Evolutionary conservation across 2,113 vertebrate species (phyloP), one percentile per base, ranked within the genome.

Genomic region (Nothoprocta pentlandii): DNA sequence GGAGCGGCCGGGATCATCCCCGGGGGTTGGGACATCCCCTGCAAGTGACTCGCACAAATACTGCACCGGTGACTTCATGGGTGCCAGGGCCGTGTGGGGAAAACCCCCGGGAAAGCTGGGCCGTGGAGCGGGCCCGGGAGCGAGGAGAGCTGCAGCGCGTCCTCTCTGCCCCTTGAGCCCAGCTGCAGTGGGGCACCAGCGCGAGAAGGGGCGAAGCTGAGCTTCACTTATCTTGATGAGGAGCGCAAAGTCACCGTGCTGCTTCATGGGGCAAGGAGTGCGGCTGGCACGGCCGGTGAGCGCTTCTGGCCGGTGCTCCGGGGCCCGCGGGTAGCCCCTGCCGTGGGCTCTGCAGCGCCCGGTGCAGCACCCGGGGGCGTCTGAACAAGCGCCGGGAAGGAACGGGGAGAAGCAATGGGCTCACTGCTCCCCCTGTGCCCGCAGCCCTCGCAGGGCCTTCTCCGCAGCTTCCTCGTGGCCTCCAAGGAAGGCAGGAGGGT

Each of bases 391-490:
- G 3, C 21, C 68, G 28, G 59, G 53, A n/a, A 85, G 70, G 81
- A 91, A 87, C 36, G 36, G 39, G 3, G 39, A 68, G 53, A 32
- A 80, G 53, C 75, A 14, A 53, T 0, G 14, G 54, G 20, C 25
- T 36, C 82, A 42, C 58, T 0, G 0, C n/a, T 9, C 0, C 19
- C 20, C 42, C 4, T 39, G 32, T 62, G 10, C 34, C 69, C 3
- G 11, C 53, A 54, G 58, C 62, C 41, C 53, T 62, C 21, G 25
- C 51, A 13, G 32, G n/a, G 34, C 68, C 21, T 46, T 54, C 1
- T 0, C 16, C 1, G 0, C 73, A 1, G 22, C 5, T 36, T 46
- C 34, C 46, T 16, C 7, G 5, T 15, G 0, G 0, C 53, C 0
- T 23, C 30, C 3, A 0, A 70, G 87, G 77, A 89, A 78, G 54